phyloP scores from a whole-genome alignment of 2,113 vertebrate genomes.

The Aptenodytes forsteri region DNA sequence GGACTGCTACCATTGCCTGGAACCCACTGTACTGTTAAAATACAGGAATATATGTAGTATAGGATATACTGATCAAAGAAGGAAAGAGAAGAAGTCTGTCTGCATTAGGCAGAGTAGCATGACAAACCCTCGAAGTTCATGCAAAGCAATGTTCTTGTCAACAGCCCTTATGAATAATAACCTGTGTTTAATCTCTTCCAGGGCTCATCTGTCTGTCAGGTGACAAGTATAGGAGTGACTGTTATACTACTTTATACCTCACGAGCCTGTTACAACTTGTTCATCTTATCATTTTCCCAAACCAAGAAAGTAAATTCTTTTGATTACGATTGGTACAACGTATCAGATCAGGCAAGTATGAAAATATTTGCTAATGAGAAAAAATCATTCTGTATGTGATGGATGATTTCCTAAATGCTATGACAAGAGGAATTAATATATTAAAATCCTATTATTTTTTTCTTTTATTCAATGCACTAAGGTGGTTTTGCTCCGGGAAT shows the following conservation, averaged over 20 bases:
- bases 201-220: conserved; percentile 96
- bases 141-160: neutral
- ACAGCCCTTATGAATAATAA: neutral
- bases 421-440: neutral
- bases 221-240: conserved; percentile 86
- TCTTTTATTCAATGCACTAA: neutral
- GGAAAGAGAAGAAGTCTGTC: neutral
- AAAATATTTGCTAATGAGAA: neutral
- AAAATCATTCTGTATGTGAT: neutral
- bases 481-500: neutral
- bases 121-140: neutral
- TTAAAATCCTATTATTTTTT: neutral
- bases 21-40: neutral
- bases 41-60: neutral
- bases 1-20: neutral
- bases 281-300: conserved; percentile 87
- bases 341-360: conserved; percentile 92
- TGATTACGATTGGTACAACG: conserved; percentile 98
- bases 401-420: neutral
- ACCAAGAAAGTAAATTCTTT: conserved; percentile 88
- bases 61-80: neutral
- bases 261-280: conserved; percentile 95
- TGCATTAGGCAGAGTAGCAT: neutral
- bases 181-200: conserved; percentile 61
- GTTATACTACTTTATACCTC: conserved; percentile 93